Base-by-base conservation (phyloP, 2,113 vertebrate genomes). In the Casuarius casuarius region DNA sequence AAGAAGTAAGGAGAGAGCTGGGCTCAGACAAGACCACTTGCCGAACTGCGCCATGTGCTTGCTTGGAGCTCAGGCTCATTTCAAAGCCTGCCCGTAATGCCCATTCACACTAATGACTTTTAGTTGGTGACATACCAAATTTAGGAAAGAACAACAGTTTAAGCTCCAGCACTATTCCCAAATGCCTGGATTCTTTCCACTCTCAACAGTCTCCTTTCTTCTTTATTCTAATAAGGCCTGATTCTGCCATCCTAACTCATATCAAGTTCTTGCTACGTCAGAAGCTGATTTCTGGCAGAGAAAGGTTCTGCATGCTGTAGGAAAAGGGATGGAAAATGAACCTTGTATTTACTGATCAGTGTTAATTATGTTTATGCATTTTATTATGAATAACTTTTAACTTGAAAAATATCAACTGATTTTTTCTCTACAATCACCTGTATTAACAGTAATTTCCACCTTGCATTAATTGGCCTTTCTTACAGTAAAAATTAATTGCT, bases 11-110 rank as follows among this genome's bases (percentile, higher is more conserved):
- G 29, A 61, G 15, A 31, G 26, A 42, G 6, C 16, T 22, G 19
- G 7, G 25, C 35, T n/a, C 58, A 66, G 19, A 51, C 7, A 48
- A n/a, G 17, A 31, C 3, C n/a, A 25, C 9, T 6, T 58, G 46
- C 29, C 82, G 44, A 82, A 72, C 33, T 52, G 75, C 0, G 0
- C 12, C 2, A 12, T 15, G 7, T 13, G 9, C 33, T 12, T 15
- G 31, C 35, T 6, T 67, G 61, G 42, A 87, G 26, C 31, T 71
- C 14, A 66, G 9, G 23, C 35, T 65, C 46, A 31, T 42, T 19
- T 49, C 61, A 49, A 77, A 44, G 51, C 9, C 46, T 5, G 12
- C 22, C 59, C 63, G 51, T 21, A 58, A 48, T 8, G 26, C 16
- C 38, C 38, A 15, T 10, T 84, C 16, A 77, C 20, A 28, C 5